These are phyloP conservation scores for Halyomorpha halys DNA, from an alignment of 1,140 invertebrate species.

Conservation along the genomic window DNA sequence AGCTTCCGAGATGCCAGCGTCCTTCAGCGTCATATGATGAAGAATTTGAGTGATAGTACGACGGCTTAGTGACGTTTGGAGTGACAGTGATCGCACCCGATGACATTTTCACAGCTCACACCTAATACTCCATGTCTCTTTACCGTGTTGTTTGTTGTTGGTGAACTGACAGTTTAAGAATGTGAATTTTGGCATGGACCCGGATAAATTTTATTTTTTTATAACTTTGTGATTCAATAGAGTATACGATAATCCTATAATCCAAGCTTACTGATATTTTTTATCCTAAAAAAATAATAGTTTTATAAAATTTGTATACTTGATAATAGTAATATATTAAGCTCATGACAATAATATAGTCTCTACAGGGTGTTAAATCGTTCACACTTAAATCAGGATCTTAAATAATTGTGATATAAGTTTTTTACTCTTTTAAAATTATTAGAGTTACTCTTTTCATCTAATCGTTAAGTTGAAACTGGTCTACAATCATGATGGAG, in stretches of 20 bases:
- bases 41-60: too few relatives aligned
- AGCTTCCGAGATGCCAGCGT: too few relatives aligned
- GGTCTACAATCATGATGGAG: conserved; percentile 24
- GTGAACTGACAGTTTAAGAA: conserved; percentile 12
- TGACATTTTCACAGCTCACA: neutral
- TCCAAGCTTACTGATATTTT: conserved; percentile 6
- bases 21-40: too few relatives aligned
- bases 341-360: conserved; percentile 24
- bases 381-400: conserved; percentile 5
- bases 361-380: conserved; percentile 17
- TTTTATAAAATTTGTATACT: conserved; percentile 15
- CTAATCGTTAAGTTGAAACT: conserved; percentile 5
- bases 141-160: too few relatives aligned
- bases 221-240: conserved; percentile 19
- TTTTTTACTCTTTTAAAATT: neutral
- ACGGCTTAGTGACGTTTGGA: too few relatives aligned
- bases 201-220: conserved; percentile 20
- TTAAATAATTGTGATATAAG: conserved; percentile 15
- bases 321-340: neutral
- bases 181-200: conserved; percentile 5
- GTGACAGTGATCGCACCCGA: neutral
- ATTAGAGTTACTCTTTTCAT: neutral
- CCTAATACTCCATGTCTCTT: too few relatives aligned
- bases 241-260: conserved; percentile 20
- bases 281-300: conserved; percentile 13